Evolutionary conservation across 1,140 invertebrate genomes (phyloP).

Genomic region (Drosophila watanabei): DNA sequence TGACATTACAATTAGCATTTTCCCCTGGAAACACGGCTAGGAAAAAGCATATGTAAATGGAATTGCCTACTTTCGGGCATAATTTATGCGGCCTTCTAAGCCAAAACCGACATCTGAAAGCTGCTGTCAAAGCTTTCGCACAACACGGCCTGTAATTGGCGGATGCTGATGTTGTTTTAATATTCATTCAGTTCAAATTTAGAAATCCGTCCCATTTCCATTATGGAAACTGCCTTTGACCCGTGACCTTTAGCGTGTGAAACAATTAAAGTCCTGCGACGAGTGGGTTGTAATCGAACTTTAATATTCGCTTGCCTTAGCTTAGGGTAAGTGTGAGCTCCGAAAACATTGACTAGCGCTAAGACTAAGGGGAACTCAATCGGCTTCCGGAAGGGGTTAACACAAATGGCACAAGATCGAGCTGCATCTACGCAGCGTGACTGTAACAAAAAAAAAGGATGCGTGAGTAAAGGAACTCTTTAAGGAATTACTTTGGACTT

Average conservation of each 20-base stretch:
- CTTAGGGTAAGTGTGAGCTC: slow-evolving; percentile 52
- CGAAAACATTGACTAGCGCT: slow-evolving; percentile 69
- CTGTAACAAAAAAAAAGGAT: slow-evolving; percentile 26
- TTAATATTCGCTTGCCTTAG: slow-evolving; percentile 78
- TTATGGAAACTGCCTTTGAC: neutral
- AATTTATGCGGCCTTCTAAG: slow-evolving; percentile 38
- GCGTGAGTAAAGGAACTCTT: neutral
- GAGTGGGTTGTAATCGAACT: slow-evolving; percentile 51
- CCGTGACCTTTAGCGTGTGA: slow-evolving; percentile 19
- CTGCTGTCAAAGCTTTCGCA: slow-evolving; percentile 52
- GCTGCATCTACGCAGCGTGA: slow-evolving; percentile 23
- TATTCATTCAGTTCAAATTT: slow-evolving; percentile 36
- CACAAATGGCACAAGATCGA: slow-evolving; percentile 1
- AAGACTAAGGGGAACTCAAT: slow-evolving; percentile 40
- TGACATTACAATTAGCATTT: slow-evolving; percentile 44
- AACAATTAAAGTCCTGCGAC: neutral
- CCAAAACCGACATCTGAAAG: slow-evolving; percentile 37
- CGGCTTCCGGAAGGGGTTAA: slow-evolving; percentile 1
- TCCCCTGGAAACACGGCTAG: slow-evolving; percentile 29
- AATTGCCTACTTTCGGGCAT: slow-evolving; percentile 65
- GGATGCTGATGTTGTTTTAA: slow-evolving; percentile 13
- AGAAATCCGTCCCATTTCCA: slow-evolving; percentile 15
- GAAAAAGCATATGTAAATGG: slow-evolving; percentile 41
- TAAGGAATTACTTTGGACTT: slow-evolving; percentile 10
- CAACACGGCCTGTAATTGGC: slow-evolving; percentile 10